These are phyloP conservation scores for Lasioglossum marginatum DNA, from an alignment of 2,888 invertebrate species.

Conservation along the genomic window DNA sequence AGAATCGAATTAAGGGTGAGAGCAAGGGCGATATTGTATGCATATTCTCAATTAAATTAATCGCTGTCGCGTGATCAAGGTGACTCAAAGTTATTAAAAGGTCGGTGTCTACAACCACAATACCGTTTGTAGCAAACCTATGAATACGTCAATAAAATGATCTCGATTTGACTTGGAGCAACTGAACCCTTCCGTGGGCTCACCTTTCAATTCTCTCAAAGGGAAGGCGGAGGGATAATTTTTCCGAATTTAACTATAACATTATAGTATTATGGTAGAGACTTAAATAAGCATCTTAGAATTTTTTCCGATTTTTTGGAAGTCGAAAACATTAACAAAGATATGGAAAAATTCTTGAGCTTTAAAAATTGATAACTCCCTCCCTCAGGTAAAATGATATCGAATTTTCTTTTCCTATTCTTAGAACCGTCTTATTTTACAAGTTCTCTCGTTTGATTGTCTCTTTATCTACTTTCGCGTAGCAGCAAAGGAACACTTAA, in stretches of 20 bases:
- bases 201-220: neutral
- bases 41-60: conserved; percentile 37
- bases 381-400: neutral
- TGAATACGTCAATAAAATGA: neutral
- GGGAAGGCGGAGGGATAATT: neutral
- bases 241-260: neutral
- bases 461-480: neutral
- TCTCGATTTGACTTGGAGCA: neutral
- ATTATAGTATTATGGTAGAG: neutral
- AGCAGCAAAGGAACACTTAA: too few relatives aligned
- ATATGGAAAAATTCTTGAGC: neutral
- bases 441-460: neutral
- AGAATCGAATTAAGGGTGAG: conserved; percentile 57
- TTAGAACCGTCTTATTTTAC: neutral
- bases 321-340: neutral
- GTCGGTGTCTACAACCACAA: neutral
- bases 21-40: conserved; percentile 52
- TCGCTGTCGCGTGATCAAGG: neutral
- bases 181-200: neutral
- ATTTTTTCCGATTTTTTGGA: neutral
- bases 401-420: neutral
- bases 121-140: neutral
- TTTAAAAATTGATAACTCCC: neutral
- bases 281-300: neutral
- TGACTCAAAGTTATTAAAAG: neutral